phyloP scores from a whole-genome alignment of 2,113 vertebrate species.

The Prunella himalayana region DNA sequence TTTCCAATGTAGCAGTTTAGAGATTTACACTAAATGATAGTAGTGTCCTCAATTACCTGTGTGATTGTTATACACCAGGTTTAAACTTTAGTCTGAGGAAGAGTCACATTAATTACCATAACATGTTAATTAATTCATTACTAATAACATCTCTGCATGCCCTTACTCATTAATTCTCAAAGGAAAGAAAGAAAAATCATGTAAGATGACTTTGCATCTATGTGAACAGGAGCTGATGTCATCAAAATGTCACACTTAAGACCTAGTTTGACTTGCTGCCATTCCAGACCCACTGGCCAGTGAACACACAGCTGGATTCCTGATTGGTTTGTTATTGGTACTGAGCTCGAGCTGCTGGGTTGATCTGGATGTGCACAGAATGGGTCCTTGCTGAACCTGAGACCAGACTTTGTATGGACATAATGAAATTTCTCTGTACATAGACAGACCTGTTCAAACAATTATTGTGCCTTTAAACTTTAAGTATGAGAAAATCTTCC shows the following conservation, averaged over 20 bases:
- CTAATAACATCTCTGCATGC: not conserved
- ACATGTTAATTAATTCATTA: not conserved
- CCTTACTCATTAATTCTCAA: not conserved
- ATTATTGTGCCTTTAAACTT: not conserved
- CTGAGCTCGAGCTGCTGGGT: not conserved
- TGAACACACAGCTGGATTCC: not conserved
- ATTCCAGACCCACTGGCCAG: not conserved
- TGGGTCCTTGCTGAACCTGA: not conserved
- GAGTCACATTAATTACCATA: not conserved
- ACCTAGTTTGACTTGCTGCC: not conserved
- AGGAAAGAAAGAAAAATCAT: not conserved
- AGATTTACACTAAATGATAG: not conserved
- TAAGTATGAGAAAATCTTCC: not conserved
- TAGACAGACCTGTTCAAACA: not conserved
- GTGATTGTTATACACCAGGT: not conserved
- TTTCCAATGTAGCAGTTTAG: not conserved
- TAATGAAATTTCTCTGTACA: not conserved
- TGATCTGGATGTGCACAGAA: not conserved
- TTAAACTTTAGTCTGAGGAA: not conserved
- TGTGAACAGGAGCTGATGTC: not conserved
- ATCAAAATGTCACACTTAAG: not conserved
- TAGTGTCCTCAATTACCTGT: not conserved
- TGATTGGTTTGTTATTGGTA: not conserved
- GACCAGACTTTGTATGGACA: not conserved
- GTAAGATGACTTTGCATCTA: not conserved